Conservation (phyloP, 2,888 invertebrate genomes). For the Sisyra nigra region DNA sequence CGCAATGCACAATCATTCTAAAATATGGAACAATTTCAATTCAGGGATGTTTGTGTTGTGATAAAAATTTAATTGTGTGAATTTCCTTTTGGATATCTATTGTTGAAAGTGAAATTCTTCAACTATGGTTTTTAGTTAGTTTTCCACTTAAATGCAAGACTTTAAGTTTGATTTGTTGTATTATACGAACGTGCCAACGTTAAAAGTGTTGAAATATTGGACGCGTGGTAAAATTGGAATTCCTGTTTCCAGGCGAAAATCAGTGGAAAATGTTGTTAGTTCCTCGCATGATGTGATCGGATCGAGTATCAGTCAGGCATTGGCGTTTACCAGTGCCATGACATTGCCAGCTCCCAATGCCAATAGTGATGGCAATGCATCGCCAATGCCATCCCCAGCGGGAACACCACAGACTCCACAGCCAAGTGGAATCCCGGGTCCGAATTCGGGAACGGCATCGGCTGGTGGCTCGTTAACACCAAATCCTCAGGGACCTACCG, state of each 20-base stretch:
- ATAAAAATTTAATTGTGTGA: too few species aligned
- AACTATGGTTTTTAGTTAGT: background rate
- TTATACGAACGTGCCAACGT: background rate
- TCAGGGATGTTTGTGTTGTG: too few species aligned
- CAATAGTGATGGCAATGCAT: slow-evolving; percentile 15
- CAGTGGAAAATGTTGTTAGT: slow-evolving; percentile 45
- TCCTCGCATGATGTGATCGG: slow-evolving; percentile 45
- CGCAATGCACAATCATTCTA: too few species aligned
- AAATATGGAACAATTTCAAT: too few species aligned
- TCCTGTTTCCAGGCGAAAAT: slow-evolving; percentile 36
- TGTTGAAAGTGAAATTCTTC: background rate
- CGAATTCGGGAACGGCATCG: too few species aligned
- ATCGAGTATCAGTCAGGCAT: slow-evolving; percentile 43
- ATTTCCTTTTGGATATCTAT: too few species aligned
- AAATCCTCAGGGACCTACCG: too few species aligned
- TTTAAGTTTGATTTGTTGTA: background rate
- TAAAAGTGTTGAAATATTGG: background rate
- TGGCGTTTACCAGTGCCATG: slow-evolving; percentile 36
- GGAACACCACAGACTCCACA: slow-evolving; percentile 12
- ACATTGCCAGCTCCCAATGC: slow-evolving; percentile 27
- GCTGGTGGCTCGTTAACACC: too few species aligned
- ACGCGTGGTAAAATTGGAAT: background rate
- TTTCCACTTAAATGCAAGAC: background rate
- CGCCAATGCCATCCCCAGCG: slow-evolving; percentile 8
- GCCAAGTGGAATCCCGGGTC: too few species aligned